Conservation (phyloP, 2,797 vertebrate genomes). For the Hemibagrus guttatus region DNA sequence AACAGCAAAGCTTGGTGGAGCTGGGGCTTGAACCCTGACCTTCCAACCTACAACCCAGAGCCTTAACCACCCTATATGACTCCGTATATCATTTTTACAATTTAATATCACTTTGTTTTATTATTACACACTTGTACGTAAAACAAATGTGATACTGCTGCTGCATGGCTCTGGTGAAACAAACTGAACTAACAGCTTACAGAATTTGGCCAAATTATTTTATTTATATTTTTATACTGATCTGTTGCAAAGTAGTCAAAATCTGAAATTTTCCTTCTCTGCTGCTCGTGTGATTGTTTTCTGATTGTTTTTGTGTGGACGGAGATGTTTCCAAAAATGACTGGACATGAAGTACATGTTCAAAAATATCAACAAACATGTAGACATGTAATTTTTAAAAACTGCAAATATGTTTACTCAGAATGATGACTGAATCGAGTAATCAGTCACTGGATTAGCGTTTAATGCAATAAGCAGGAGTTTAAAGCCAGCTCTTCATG, state of each 20-base stretch:
- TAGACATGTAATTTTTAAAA: neutral
- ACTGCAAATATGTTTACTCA: neutral
- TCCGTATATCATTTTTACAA: neutral
- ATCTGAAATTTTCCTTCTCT: neutral
- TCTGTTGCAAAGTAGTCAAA: neutral
- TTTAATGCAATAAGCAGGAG: neutral
- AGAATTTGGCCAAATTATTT: neutral
- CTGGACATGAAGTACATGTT: neutral
- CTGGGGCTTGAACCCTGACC: too few relatives aligned
- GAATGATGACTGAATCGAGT: neutral
- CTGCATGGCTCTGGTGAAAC: neutral
- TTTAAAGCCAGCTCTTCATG: neutral
- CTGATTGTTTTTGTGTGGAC: neutral
- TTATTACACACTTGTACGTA: neutral
- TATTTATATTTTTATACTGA: neutral
- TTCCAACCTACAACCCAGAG: too few relatives aligned
- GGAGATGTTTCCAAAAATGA: neutral
- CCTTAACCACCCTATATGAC: neutral
- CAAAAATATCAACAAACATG: neutral
- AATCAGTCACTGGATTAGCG: neutral
- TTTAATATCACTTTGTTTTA: neutral
- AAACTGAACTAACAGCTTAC: neutral
- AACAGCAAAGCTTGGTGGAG: too few relatives aligned
- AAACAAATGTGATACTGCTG: neutral
- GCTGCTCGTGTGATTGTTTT: neutral